Base-by-base conservation (phyloP, 1,140 invertebrate species). In the Papilio helenus region DNA sequence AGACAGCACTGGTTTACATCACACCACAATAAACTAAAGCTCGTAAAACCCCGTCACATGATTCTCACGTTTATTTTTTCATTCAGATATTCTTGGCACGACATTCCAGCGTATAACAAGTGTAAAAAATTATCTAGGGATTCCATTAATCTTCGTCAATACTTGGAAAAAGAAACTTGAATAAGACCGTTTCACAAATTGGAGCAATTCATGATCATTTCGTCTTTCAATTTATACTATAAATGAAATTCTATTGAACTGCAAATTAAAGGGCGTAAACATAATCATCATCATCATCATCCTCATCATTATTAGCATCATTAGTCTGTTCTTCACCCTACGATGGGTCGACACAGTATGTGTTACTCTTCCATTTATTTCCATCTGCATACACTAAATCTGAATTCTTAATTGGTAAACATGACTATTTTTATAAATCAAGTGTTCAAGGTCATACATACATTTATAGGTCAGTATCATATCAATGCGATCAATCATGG, bases 381-480 rank as follows among this genome's bases (percentile, higher is more conserved):
- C 34, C 5, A 39, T 39, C 5, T 39, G 3, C 34, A 39, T 7
- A 8, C 5, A 39, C 34, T 39, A 1, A 39, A 39, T 39, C 5
- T 39, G 1, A 39, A 8, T 39, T 5, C 34, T 39, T 5, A 39
- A 39, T 39, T 39, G 7, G 7, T 7, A 7, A 8, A 39, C 34
- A 39, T 39, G 0, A 39, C 34, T 7, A 7, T 8, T 39, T 39
- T n/a, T 26, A 16, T 16, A 8, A 39, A 71, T 42, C 4, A 14
- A n/a, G 14, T 71, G 12, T 72, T 72, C 39, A 72, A 44, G 71
- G 71, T 72, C 7, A 20, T 9, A 10, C 0, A 42, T 29, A 49
- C 42, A 44, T 74, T 49, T 74, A 44, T 74, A 74, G 72, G 72
- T 74, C 72, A 74, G 72, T 74, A 74, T 74, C 42, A 44, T 74